Base-by-base conservation (phyloP, 2,888 invertebrate species). In the Troglohyphantes excavatus region DNA sequence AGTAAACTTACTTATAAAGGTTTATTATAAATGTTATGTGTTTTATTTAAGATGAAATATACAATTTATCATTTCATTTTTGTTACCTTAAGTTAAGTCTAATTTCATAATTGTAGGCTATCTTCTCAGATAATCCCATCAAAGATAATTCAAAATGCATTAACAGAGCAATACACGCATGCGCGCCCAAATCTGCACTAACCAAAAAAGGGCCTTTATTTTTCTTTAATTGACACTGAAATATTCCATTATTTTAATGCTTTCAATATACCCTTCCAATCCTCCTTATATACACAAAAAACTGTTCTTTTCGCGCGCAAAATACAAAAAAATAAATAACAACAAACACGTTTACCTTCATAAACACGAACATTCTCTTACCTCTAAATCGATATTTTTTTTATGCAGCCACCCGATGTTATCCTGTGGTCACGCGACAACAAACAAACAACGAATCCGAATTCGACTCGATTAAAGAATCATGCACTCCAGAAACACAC, bases 371-470 rank as follows among this genome's bases (percentile, higher is more conserved):
- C 29, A 65, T 65, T 39, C 21, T 65, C 78, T 78, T 78, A 78
- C 78, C 78, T 78, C 39, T 23, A 19, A 26, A 26, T 33, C 63
- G 23, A 78, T 29, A 33, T 76, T 63, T 75, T n/a, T n/a, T 75
- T 53, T 26, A 78, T 26, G 7, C 68, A 68, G 68, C 68, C 78
- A 39, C 39, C 17, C 43, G 13, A 75, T 29, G 59, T 59, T n/a
- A 61, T 43, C 26, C 33, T 39, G 13, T 13, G 29, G 21, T 63
- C 63, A 78, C 63, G 13, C 17, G 39, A 33, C 43, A 75, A 63
- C 17, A 13, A 59, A 53, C 29, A 29, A 29, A 75, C 46, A 23
- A 76, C 21, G 17, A 29, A 13, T 33, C 61, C 53, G 13, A 7
- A 39, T 11, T 39, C n/a, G n/a, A n/a, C 39, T 39, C 39, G 13